phyloP scores from a whole-genome alignment of 2,888 invertebrate species.

The Dynastes maya region DNA sequence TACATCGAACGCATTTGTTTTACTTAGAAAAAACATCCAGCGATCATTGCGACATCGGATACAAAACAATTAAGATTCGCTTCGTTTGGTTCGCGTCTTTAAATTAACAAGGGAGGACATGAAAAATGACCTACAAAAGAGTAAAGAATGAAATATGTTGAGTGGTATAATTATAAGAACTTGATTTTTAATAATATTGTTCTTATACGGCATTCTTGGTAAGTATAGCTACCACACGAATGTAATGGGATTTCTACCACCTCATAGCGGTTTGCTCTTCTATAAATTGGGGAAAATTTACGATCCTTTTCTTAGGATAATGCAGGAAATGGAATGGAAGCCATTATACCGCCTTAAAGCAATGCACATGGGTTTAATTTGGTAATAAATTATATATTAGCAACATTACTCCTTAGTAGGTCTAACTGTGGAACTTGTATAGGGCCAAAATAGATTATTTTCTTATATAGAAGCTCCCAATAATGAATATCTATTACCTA shows the following conservation, averaged over 20 bases:
- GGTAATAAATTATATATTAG: slow-evolving; percentile 27
- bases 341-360: slow-evolving; percentile 20
- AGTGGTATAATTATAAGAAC: too few relatives aligned
- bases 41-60: neutral
- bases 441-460: neutral
- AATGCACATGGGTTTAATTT: slow-evolving; percentile 15
- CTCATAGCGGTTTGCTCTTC: too few relatives aligned
- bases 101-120: neutral
- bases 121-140: neutral
- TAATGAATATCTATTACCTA: too few relatives aligned
- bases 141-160: too few relatives aligned
- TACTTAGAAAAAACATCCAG: neutral
- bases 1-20: neutral
- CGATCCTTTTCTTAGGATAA: neutral
- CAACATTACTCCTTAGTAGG: neutral
- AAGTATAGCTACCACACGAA: too few relatives aligned
- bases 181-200: too few relatives aligned
- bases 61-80: neutral
- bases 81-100: neutral
- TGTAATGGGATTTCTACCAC: too few relatives aligned
- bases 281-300: slow-evolving; percentile 15
- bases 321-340: slow-evolving; percentile 31
- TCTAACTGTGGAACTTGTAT: neutral
- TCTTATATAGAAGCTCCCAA: neutral
- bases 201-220: too few relatives aligned